A percentile compares a stretch with the other conserved stretches of the same genome.
Evolutionary conservation across 2,797 vertebrate species (phyloP).

Genomic region (Helarctos malayanus): DNA sequence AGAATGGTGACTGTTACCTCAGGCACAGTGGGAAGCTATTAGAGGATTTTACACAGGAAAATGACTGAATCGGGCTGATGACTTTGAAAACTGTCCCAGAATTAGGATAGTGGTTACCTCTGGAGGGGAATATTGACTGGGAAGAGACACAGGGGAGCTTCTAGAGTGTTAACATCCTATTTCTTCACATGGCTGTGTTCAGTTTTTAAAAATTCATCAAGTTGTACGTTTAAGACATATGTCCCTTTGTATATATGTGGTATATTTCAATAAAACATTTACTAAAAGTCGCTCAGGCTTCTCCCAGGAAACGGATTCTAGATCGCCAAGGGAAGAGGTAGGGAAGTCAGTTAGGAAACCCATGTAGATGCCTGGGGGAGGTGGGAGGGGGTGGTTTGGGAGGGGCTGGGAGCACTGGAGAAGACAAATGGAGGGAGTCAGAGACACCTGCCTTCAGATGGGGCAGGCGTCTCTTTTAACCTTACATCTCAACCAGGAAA

Average conservation of each 20-base stretch:
- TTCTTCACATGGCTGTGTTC: background rate
- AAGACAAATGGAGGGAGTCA: background rate
- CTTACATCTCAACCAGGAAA: background rate
- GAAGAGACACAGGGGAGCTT: background rate
- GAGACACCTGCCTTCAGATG: background rate
- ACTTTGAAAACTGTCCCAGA: background rate
- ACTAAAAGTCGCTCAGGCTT: background rate
- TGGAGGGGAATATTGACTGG: background rate
- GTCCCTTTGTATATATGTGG: background rate
- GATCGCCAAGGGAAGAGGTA: background rate
- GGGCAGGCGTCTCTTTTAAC: background rate
- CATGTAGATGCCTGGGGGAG: background rate
- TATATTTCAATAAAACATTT: background rate
- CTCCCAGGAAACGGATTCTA: constrained; percentile 21
- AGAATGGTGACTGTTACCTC: background rate
- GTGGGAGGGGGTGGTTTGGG: background rate
- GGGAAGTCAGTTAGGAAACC: background rate
- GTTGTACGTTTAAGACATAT: background rate
- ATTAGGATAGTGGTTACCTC: background rate
- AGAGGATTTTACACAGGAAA: background rate
- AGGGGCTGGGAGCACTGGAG: background rate
- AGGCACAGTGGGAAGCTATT: background rate
- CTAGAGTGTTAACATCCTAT: background rate
- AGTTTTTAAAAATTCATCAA: background rate
- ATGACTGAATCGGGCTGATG: background rate